A percentile compares a stretch with the other conserved stretches of the same genome.
Evolutionary conservation across 2,113 vertebrate species (phyloP).

Genomic region (Fulmarus glacialis): DNA sequence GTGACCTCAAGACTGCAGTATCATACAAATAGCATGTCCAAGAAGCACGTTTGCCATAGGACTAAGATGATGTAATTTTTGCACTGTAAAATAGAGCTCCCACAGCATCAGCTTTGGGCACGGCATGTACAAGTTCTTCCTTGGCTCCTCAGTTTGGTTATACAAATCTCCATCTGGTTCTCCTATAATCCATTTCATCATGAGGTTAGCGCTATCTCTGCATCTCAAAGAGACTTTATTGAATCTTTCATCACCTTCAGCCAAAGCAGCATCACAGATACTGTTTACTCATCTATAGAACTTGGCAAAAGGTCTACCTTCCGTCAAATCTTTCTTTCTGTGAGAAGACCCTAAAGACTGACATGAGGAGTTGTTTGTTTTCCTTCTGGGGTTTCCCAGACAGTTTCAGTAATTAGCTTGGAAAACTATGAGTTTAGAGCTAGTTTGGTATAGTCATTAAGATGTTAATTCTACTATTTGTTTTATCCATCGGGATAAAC

Average conservation of each 20-base stretch:
- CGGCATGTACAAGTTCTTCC: fast-evolving
- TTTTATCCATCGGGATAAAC: neutral
- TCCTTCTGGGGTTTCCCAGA: neutral
- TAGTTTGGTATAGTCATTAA: neutral
- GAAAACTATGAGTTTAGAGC: neutral
- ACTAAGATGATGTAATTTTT: neutral
- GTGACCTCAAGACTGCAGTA: neutral
- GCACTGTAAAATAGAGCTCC: neutral
- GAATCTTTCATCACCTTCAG: neutral
- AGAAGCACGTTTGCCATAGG: neutral
- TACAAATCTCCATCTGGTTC: neutral
- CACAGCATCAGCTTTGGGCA: neutral
- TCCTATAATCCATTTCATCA: neutral
- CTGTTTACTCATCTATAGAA: neutral
- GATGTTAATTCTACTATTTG: neutral
- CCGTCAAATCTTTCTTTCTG: neutral
- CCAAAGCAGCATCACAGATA: neutral
- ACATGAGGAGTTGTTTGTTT: neutral
- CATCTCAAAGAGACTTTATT: neutral
- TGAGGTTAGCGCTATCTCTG: neutral
- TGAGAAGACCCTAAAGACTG: neutral
- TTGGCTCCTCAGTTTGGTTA: neutral
- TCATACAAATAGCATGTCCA: fast-evolving
- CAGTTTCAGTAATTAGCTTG: neutral
- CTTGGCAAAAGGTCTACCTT: neutral